Base-by-base conservation (phyloP, 2,888 invertebrate genomes). In the Pachymerium ferrugineum region DNA sequence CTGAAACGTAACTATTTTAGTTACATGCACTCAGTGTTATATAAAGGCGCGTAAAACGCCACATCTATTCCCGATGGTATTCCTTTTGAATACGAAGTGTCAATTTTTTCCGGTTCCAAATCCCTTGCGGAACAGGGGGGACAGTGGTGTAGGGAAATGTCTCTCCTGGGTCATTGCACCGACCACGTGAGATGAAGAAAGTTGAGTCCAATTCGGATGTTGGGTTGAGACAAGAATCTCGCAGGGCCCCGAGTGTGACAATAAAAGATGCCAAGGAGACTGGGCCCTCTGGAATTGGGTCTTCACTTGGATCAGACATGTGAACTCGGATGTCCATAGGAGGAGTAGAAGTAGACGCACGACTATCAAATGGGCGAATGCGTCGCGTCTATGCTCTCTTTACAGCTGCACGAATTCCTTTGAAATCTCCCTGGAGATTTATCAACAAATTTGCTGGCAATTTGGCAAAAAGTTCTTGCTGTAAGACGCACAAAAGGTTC, bases 221-320 rank as follows among this genome's bases (percentile, higher is more conserved):
- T 22, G 62, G 62, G 62, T 62, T 62, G 62, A 62, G 62, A 62
- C 62, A 62, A 62, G 62, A 62, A 62, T 62, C 62, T 62, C 62
- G 62, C 28, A 62, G 62, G 62, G 62, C 47, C n/a, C 25, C 62
- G 62, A 62, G 62, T 62, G 62, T 62, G 62, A 62, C 62, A 62
- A 62, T 62, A 62, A 62, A 62, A 62, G 62, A 62, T 62, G 62
- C 62, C 62, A 62, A 62, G 62, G 28, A 62, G 62, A 62, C 62
- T 62, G 62, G 62, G 62, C 62, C 62, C 62, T 62, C 62, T 62
- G 62, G 62, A 62, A 62, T 62, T 62, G 62, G 25, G 62, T 62
- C 62, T 62, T 62, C 62, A n/a, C 25, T 62, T 14, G 62, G 62
- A 62, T 62, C 62, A 25, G 62, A 62, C 62, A 62, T 62, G 62